Percentiles rank a stretch among this genome's conserved stretches.
Evolutionary conservation across 2,113 vertebrate genomes (phyloP).

Genomic region (Neogale vison): DNA sequence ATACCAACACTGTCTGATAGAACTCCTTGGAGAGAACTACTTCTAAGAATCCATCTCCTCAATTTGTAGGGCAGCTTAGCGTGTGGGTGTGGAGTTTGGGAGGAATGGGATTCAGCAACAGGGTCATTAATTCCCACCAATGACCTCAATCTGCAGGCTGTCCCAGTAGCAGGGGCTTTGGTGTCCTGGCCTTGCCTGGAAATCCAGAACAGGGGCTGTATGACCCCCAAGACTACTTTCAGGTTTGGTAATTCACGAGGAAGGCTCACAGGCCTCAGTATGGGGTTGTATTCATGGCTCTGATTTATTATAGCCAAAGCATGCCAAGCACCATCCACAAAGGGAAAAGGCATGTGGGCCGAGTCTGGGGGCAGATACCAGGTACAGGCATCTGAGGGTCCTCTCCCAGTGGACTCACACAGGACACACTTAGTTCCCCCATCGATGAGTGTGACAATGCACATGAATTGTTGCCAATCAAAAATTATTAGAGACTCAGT

Average conservation of each 20-base stretch:
- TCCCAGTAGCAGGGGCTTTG: neutral
- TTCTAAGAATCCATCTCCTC: neutral
- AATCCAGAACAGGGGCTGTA: neutral
- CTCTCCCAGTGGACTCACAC: neutral
- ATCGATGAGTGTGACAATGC: neutral
- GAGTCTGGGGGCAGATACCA: no score
- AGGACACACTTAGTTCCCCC: neutral
- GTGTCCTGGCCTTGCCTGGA: neutral
- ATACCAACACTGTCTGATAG: no score
- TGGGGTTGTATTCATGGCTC: neutral
- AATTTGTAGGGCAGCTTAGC: neutral
- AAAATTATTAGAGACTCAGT: neutral
- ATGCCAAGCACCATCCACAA: no score
- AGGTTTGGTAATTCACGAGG: neutral
- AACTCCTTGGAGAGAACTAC: neutral
- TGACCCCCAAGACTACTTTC: no score
- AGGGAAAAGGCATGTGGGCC: neutral
- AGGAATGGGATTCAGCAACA: neutral
- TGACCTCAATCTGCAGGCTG: neutral
- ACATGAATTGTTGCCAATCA: neutral
- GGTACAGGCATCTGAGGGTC: neutral
- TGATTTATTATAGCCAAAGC: neutral
- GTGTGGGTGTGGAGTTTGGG: neutral
- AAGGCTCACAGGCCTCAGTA: neutral
- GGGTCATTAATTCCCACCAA: neutral